A percentile compares a stretch with the other conserved stretches of the same genome.
Conservation (phyloP, 1,140 invertebrate species). For the Nixonia krombeini region DNA sequence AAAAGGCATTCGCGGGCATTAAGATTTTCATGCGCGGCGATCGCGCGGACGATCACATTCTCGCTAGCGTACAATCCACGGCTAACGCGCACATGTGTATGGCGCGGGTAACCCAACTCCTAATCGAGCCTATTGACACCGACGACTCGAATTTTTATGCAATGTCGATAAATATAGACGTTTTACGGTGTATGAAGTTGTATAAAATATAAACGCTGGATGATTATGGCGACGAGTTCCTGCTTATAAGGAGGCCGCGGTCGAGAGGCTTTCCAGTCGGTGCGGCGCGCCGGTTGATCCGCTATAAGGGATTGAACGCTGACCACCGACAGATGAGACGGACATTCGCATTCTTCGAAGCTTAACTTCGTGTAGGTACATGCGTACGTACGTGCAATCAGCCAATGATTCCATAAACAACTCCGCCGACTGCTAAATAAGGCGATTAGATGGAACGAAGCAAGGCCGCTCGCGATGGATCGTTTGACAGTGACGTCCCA, state of each 20-base stretch:
- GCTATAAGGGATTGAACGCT: constrained; percentile 36
- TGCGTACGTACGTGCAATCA: constrained; percentile 36
- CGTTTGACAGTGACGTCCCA: constrained; percentile 40
- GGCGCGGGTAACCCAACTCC: constrained; percentile 14
- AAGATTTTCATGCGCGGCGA: not conserved
- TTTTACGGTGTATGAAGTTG: constrained; percentile 46
- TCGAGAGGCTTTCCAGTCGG: constrained; percentile 30
- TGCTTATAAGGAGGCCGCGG: constrained; percentile 44
- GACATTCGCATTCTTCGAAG: constrained; percentile 38
- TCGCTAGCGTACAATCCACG: not conserved
- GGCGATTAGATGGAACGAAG: constrained; percentile 35
- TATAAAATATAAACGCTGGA: constrained; percentile 49
- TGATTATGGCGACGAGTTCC: constrained; percentile 42
- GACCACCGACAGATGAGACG: constrained; percentile 30
- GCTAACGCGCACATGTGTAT: not conserved
- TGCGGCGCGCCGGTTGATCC: constrained; percentile 17
- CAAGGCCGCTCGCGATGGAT: constrained; percentile 41
- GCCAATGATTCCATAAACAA: constrained; percentile 45
- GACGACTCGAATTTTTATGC: constrained; percentile 45
- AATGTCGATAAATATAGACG: constrained; percentile 58
- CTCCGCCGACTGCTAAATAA: constrained; percentile 41
- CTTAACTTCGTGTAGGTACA: constrained; percentile 32
- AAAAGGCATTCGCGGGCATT: not conserved
- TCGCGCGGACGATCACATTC: constrained; percentile 3
- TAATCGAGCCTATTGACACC: constrained; percentile 23